A percentile compares a stretch with the other conserved stretches of the same genome.
Evolutionary conservation across 2,113 vertebrate genomes (phyloP).

Genomic region (Lanius ludovicianus): DNA sequence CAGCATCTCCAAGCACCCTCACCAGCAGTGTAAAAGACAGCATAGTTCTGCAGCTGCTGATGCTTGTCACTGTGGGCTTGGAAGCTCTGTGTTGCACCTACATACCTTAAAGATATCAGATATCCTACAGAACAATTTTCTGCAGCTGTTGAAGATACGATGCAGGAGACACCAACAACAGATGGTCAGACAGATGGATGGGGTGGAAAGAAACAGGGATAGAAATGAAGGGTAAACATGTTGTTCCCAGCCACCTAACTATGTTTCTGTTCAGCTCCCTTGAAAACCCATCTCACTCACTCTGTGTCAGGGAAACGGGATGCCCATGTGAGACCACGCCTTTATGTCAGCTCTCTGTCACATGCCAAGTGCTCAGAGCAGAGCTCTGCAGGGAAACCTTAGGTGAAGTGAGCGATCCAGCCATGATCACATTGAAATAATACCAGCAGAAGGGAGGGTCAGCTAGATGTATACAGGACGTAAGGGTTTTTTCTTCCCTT

Average conservation of each 20-base stretch:
- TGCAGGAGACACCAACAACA: not conserved
- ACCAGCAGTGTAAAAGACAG: not conserved
- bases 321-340: fast-evolving
- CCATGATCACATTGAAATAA: not conserved
- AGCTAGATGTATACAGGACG: not conserved
- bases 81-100: not conserved
- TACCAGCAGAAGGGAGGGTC: not conserved
- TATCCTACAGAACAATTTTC: not conserved
- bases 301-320: not conserved
- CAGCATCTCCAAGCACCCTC: not conserved
- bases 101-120: too few species aligned
- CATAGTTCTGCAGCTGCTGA: not conserved
- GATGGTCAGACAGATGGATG: not conserved
- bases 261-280: not conserved
- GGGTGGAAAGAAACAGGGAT: not conserved
- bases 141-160: not conserved
- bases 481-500: not conserved
- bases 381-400: not conserved
- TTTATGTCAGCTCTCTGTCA: not conserved
- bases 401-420: not conserved
- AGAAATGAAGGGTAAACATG: not conserved
- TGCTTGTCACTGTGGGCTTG: not conserved
- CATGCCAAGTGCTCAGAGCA: not conserved
- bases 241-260: not conserved
- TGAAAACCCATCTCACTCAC: not conserved